Conservation (phyloP, 2,888 invertebrate genomes). For the Calliphora vomitoria region DNA sequence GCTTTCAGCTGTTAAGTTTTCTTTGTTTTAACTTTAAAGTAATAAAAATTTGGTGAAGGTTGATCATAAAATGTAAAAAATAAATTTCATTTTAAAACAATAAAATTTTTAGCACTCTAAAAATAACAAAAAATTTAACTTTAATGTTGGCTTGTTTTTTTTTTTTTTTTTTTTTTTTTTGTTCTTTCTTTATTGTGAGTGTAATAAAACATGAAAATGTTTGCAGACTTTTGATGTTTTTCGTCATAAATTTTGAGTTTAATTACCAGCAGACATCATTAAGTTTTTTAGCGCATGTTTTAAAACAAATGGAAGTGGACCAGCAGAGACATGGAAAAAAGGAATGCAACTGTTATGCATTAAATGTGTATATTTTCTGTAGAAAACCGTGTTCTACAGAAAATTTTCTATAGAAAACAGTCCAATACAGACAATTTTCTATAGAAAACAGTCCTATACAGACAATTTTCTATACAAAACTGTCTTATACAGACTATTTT, state of each 20-base stretch:
- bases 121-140: constrained; percentile 17
- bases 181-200: too few species aligned
- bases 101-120: constrained; percentile 39
- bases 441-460: neutral
- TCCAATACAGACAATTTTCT: neutral
- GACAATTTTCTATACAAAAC: neutral
- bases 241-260: constrained; percentile 46
- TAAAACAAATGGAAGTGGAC: neutral
- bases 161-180: neutral
- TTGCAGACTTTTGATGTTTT: constrained; percentile 47
- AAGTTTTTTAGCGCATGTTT: neutral
- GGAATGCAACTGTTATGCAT: neutral
- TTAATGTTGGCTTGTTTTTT: constrained; percentile 14
- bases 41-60: constrained; percentile 34
- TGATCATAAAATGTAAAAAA: constrained; percentile 34
- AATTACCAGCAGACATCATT: constrained; percentile 42
- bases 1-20: constrained; percentile 26
- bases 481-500: neutral
- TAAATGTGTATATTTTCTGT: neutral
- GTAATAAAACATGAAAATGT: constrained; percentile 44
- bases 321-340: neutral
- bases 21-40: constrained; percentile 38
- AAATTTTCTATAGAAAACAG: too few species aligned
- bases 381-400: neutral
- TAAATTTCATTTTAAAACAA: constrained; percentile 35